Conservation (phyloP, 2,113 vertebrate species). For the Suricata suricatta region DNA sequence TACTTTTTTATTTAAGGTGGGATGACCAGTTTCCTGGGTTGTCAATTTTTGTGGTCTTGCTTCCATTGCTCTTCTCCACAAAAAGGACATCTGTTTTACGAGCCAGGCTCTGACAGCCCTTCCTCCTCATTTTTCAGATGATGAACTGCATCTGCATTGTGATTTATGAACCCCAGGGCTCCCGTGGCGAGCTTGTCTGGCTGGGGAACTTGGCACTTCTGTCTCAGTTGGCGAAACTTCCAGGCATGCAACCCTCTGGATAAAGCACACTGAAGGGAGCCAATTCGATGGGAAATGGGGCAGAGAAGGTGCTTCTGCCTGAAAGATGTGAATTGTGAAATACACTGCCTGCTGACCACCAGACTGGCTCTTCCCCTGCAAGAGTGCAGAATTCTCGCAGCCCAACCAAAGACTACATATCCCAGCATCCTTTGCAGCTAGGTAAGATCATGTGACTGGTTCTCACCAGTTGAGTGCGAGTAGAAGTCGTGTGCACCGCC, state of each 20-base stretch:
- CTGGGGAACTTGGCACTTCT: neutral
- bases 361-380: neutral
- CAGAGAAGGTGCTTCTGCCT: neutral
- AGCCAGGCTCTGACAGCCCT: conserved; percentile 69
- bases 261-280: neutral
- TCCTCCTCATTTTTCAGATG: conserved; percentile 79
- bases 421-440: neutral
- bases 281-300: neutral
- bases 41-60: conserved; percentile 52
- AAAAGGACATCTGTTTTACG: conserved; percentile 75
- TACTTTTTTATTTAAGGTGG: conserved; percentile 32
- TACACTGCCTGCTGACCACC: neutral
- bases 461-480: neutral
- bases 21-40: conserved; percentile 16
- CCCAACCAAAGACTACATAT: neutral
- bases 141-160: conserved; percentile 74
- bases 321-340: neutral
- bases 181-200: conserved; percentile 3
- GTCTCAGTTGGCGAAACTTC: neutral
- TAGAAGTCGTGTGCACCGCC: neutral
- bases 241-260: neutral
- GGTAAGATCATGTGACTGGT: neutral
- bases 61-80: conserved; percentile 62
- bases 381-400: neutral
- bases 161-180: conserved; percentile 73